Conservation (phyloP, 2,113 vertebrate species). For the Oreamnos americanus region DNA sequence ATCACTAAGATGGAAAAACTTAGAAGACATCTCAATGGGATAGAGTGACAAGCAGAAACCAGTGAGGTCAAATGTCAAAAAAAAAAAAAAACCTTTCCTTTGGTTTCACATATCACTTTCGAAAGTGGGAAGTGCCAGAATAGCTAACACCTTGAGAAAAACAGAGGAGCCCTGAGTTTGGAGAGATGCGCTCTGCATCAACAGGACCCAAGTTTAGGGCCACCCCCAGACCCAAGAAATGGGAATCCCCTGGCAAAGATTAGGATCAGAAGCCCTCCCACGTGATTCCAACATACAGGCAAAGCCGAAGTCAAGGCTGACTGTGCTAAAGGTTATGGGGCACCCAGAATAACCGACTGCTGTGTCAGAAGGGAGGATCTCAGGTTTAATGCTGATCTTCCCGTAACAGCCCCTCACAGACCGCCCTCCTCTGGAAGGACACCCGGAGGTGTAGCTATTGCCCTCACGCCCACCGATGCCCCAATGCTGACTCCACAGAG, state of each 20-base stretch:
- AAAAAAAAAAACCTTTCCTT: background rate
- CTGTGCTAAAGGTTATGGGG: background rate
- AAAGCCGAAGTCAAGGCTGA: background rate
- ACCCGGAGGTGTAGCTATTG: fast-evolving
- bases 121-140: background rate
- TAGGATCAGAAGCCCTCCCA: background rate
- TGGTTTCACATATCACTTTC: background rate
- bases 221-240: background rate
- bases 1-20: background rate
- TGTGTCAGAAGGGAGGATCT: background rate
- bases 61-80: background rate
- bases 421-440: background rate
- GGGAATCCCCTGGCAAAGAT: background rate
- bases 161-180: background rate
- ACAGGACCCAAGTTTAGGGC: background rate
- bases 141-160: background rate
- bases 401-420: background rate
- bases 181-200: background rate
- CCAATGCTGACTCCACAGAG: background rate
- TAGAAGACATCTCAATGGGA: background rate
- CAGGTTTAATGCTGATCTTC: background rate
- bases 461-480: background rate
- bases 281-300: background rate
- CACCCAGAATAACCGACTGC: background rate
- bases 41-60: background rate